Evolutionary conservation across 2,113 vertebrate genomes (phyloP), one percentile per base, ranked within the genome.

Genomic region (Phrynocephalus versicolor): DNA sequence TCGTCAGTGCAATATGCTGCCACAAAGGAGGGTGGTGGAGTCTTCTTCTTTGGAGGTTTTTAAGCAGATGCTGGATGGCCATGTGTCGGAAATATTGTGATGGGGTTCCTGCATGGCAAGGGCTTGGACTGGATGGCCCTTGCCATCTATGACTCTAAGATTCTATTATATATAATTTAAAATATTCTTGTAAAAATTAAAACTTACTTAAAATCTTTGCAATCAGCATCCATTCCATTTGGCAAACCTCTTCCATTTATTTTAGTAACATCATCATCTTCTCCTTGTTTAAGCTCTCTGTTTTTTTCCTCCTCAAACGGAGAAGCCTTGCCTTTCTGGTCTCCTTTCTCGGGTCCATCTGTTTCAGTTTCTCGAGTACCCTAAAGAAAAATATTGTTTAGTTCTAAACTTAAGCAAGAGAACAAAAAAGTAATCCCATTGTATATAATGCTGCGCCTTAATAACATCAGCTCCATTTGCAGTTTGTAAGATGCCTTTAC

Each of bases 171-270:
- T n/a, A n/a, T n/a, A n/a, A n/a, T n/a, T n/a, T n/a, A 90, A 95
- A 85, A 95, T 88, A 95, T 6, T 35, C 84, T 94, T 0, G 92
- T 91, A 90, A 70, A 95, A 87, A 92, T 88, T 94, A 96, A 96
- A 90, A 93, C 97, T 97, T 97, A 99, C 98, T 98, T 99, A 96
- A 99, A 99, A 94, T 99, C 98, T 97, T 99, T 99, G 97, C 98
- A 98, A 96, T 99, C 98, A 88, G 97, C 96, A 95, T 99, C 98
- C 97, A 99, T 98, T 96, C 98, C 98, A 84, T 99, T 99, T 91
- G 98, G 96, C 88, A 99, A 97, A 93, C 97, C 97, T 97, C 98
- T 97, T 93, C 98, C 98, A 87, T 97, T 99, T 96, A 98, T 94
- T 97, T 99, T 99, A 88, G 98, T 94, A 86, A 96, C 94, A 92